Percentiles rank a stretch among this genome's conserved stretches.
phyloP scores from a whole-genome alignment of 2,888 invertebrate species.

The Drosophila mayaguana region DNA sequence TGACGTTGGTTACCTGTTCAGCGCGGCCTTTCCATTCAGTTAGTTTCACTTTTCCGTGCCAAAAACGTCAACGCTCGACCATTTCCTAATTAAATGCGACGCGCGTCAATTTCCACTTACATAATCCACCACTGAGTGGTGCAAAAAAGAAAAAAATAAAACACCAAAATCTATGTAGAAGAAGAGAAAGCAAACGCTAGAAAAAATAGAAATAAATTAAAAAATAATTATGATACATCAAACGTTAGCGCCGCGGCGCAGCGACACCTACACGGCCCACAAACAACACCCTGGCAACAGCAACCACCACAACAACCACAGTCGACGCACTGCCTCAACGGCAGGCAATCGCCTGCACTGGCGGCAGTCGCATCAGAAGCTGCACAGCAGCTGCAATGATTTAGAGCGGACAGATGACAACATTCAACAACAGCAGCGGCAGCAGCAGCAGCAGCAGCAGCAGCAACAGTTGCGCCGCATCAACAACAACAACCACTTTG shows the following conservation, averaged over 20 bases:
- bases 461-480: not conserved
- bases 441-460: not conserved
- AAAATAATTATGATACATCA: slow-evolving; percentile 67
- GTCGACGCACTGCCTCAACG: slow-evolving; percentile 20
- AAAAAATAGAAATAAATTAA: slow-evolving; percentile 13
- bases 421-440: slow-evolving; percentile 39
- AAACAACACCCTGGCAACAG: slow-evolving; percentile 55
- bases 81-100: slow-evolving; percentile 55
- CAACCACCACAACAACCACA: slow-evolving; percentile 30
- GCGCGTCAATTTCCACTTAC: slow-evolving; percentile 42
- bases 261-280: slow-evolving; percentile 59
- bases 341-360: slow-evolving; percentile 43
- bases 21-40: slow-evolving; percentile 49
- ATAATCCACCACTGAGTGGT: slow-evolving; percentile 60
- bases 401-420: slow-evolving; percentile 58
- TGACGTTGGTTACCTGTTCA: slow-evolving; percentile 53
- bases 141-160: slow-evolving; percentile 26
- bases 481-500: slow-evolving; percentile 29
- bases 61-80: slow-evolving; percentile 63
- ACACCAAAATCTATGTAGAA: not conserved
- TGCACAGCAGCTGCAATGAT: slow-evolving; percentile 79
- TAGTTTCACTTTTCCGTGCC: slow-evolving; percentile 73
- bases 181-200: not conserved
- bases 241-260: slow-evolving; percentile 69
- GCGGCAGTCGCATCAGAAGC: slow-evolving; percentile 57